Evolutionary conservation across 2,888 invertebrate genomes (phyloP), one percentile per base, ranked within the genome.

Genomic region (Callinectes sapidus): DNA sequence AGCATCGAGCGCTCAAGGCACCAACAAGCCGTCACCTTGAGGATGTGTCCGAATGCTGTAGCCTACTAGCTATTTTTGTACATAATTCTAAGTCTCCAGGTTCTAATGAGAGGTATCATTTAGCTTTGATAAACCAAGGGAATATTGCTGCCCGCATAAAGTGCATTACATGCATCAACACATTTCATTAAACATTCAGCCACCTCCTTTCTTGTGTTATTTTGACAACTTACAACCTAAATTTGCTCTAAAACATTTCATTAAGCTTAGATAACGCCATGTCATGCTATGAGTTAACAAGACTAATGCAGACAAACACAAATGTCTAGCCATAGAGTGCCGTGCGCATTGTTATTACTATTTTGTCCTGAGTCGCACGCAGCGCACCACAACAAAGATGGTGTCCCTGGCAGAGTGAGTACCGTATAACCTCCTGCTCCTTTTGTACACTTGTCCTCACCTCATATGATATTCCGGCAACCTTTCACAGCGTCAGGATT

Each of bases 371-470:
- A 3, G 23, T 81, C 35, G 16, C 10, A 81, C 89, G 13, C 39
- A 32, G 14, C 23, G 35, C 35, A 48, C 87, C 54, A 87, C 92
- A 92, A 92, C 92, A 92, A 92, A 92, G 90, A 92, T 92, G 92
- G 92, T 92, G 92, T 92, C 92, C 39, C 87, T 92, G 8, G 89
- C 92, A 23, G 92, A 92, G 92, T 92, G 61, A 90, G 92, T 87
- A 66, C 35, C 81, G 16, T 13, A 14, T 39, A 0, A 14, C 14
- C 23, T 89, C 5, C 28, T 28, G 39, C 42, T 87, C 23, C 18
- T 39, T 87, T 23, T 42, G 2, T 87, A 10, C 10, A 10, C 10
- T 87, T 39, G n/a, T 39, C 8, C 28, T 14, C 28, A 32, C 61
- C 61, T 2, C 23, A 23, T 23, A 18, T 18, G 61, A 23, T 61